phyloP scores from a whole-genome alignment of 2,113 vertebrate genomes.

The Elanus axillaris region DNA sequence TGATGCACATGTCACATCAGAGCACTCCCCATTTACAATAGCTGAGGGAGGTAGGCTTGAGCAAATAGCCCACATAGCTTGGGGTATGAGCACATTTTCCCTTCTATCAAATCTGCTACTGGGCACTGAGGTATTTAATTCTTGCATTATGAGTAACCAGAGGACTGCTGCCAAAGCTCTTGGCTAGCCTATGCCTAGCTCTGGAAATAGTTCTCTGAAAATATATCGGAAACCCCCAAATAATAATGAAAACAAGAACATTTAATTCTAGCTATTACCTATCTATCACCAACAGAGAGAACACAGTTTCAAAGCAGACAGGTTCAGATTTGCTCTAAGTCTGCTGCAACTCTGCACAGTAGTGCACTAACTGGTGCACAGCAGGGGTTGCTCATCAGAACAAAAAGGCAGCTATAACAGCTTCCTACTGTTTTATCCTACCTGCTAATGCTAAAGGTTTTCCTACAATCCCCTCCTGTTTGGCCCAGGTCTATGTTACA shows the following conservation, averaged over 20 bases:
- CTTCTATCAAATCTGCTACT: not conserved
- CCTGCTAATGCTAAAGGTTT: not conserved
- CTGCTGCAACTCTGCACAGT: no score
- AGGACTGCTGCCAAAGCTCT: not conserved
- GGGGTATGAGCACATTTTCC: not conserved
- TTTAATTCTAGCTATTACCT: not conserved
- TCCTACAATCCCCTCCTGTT: not conserved
- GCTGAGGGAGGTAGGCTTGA: not conserved
- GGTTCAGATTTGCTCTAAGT: not conserved
- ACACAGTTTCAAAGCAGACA: not conserved
- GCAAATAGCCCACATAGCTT: not conserved
- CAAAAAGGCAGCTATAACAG: not conserved
- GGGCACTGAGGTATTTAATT: not conserved
- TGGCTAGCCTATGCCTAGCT: not conserved
- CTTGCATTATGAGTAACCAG: not conserved
- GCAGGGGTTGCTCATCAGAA: not conserved
- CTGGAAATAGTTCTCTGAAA: not conserved
- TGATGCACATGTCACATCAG: not conserved
- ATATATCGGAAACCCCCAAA: not conserved
- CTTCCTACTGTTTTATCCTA: not conserved
- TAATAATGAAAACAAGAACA: not conserved
- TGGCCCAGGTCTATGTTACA: not conserved
- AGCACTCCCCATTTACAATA: not conserved
- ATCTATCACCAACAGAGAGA: not conserved
- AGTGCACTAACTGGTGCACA: not conserved